phyloP scores from a whole-genome alignment of 2,888 invertebrate genomes.

The Cataglyphis rosenhaueri region DNA sequence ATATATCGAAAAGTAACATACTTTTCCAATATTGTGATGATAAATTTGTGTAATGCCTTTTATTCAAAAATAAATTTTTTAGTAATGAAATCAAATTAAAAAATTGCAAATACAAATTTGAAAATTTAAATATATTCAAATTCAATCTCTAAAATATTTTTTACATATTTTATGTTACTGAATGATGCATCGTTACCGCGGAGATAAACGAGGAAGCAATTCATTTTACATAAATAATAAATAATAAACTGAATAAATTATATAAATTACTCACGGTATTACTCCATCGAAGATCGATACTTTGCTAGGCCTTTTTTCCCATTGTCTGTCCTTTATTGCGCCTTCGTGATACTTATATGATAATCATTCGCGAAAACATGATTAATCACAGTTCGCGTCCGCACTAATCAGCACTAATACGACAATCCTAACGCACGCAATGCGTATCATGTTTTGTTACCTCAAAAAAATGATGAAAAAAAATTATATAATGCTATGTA shows the following conservation, averaged over 20 bases:
- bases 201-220: neutral
- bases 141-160: neutral
- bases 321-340: neutral
- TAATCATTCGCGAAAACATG: neutral
- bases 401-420: neutral
- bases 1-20: neutral
- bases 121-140: neutral
- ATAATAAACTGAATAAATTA: neutral
- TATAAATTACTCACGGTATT: neutral
- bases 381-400: neutral
- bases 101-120: neutral
- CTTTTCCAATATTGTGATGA: neutral
- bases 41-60: neutral
- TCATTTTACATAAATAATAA: neutral
- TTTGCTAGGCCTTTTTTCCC: neutral
- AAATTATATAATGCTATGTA: neutral
- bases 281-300: neutral
- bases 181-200: neutral
- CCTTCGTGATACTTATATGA: neutral
- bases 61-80: neutral
- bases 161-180: neutral
- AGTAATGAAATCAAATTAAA: neutral
- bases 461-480: neutral
- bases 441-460: neutral
- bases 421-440: neutral